Evolutionary conservation across 2,888 invertebrate genomes (phyloP), one percentile per base, ranked within the genome.

Genomic region (Eupithecia abbreviata): DNA sequence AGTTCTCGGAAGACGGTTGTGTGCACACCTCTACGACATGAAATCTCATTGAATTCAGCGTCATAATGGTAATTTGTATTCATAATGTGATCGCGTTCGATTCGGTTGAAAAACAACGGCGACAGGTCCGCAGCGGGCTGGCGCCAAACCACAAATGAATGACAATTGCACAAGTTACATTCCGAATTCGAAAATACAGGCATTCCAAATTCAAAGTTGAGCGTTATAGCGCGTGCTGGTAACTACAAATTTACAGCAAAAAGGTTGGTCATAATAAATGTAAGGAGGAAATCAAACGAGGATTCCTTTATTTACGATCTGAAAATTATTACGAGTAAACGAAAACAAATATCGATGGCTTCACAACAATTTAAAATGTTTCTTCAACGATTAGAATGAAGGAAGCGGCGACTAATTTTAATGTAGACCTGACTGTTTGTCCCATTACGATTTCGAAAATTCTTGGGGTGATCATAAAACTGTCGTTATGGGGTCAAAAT

Each of bases 61-160:
- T 86, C 84, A 85, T 87, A 86, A 86, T 90, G 81, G 85, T 87
- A 89, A 92, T 93, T 92, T 90, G 92, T 92, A 92, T 93, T 91
- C 92, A 89, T 87, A 89, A 88, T 88, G 90, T 88, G 84, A 82
- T 84, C 87, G 85, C 84, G 85, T 83, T 87, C 86, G 86, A 89
- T 87, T 86, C 85, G 72, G 84, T 85, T 87, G 88, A 89, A 90
- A 89, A 90, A 89, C 90, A 88, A 86, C 88, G 89, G 89, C 89
- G 90, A 90, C 92, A 91, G 90, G 90, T 90, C 89, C 87, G 85
- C 88, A 85, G 88, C 85, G 83, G 88, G 85, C 85, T 88, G 92
- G 93, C 93, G 93, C 93, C 93, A 89, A 90, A 90, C 90, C 88
- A 90, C 90, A 90, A 92, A 92, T 91, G 88, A 92, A 91, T 90